Base-by-base conservation (phyloP, 2,113 vertebrate species). In the Eidolon helvum region DNA sequence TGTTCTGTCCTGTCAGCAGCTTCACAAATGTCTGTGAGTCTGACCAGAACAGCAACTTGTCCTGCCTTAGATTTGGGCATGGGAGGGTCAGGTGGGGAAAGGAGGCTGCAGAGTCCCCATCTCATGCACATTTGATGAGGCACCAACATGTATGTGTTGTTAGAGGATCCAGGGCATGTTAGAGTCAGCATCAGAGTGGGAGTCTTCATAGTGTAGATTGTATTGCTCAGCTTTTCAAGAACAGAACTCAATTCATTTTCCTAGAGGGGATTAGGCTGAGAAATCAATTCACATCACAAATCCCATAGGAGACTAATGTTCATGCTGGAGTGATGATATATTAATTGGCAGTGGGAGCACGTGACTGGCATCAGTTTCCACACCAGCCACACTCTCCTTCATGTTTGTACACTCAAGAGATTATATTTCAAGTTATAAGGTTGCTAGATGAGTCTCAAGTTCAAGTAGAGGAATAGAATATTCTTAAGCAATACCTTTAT, bases 211-310 rank as follows among this genome's bases (percentile, higher is more conserved):
- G 90, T 19, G 12, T 10, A 63, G 43, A 26, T 35, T 33, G 10
- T 66, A 14, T 55, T 22, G 22, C 65, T 95, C 3, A 43, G 90
- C 66, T 65, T 88, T 87, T 74, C 19, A 63, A 65, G 65, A 82
- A 77, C 3, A 82, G 35, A 89, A 61, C 61, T 95, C 66, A 57
- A 0, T 63, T 96, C 7, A 6, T 94, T 91, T 93, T 57, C 21
- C 61, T 24, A 30, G 72, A 28, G 65, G 24, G 30, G 24, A 94
- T 92, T 53, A 86, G 59, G 12, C 83, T 75, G 38, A 91, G 90
- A 91, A 88, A 59, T 77, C 45, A 93, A 1, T 72, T 91, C 53
- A 12, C 24, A 15, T 2, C 48, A 61, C 59, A 77, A 50, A 91
- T 85, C 50, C 59, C 78, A 33, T 38, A 5, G 72, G 72, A 93